Evolutionary conservation across 1,140 invertebrate species (phyloP).

Genomic region (Drosophila chauvacae): DNA sequence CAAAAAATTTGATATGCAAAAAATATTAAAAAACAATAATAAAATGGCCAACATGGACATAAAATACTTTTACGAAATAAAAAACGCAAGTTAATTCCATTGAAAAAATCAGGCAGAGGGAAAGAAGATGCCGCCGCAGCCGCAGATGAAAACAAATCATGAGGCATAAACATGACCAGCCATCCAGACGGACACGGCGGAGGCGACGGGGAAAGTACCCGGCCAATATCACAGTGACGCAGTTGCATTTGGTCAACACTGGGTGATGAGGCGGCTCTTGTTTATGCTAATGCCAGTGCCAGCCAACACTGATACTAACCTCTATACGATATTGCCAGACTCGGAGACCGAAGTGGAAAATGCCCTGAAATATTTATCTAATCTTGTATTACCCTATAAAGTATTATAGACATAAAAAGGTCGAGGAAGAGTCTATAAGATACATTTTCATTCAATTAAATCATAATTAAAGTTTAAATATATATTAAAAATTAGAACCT

Average conservation of each 20-base stretch:
- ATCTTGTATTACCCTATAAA: not conserved
- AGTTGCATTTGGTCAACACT: slow-evolving; percentile 71
- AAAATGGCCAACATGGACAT: slow-evolving; percentile 37
- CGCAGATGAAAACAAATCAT: slow-evolving; percentile 66
- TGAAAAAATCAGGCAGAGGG: slow-evolving; percentile 29
- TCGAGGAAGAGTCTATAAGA: no score
- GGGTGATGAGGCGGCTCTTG: slow-evolving; percentile 59
- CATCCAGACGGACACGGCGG: slow-evolving; percentile 22
- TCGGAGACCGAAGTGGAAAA: not conserved
- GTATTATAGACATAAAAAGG: no score
- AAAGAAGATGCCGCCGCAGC: slow-evolving; percentile 14
- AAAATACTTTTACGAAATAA: slow-evolving; percentile 58
- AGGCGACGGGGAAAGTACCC: slow-evolving; percentile 36
- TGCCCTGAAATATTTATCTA: not conserved
- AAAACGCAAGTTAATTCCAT: slow-evolving; percentile 69
- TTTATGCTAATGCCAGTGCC: slow-evolving; percentile 64
- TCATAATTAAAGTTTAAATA: no score
- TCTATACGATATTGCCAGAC: not conserved
- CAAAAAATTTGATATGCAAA: slow-evolving; percentile 12
- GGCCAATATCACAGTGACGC: slow-evolving; percentile 57
- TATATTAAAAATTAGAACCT: not conserved
- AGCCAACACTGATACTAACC: slow-evolving; percentile 25
- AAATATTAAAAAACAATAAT: slow-evolving; percentile 1
- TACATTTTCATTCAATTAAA: no score
- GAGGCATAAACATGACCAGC: slow-evolving; percentile 64